These are phyloP conservation scores for Hyposoter didymator DNA, from an alignment of 2,888 invertebrate genomes.

Conservation along the genomic window DNA sequence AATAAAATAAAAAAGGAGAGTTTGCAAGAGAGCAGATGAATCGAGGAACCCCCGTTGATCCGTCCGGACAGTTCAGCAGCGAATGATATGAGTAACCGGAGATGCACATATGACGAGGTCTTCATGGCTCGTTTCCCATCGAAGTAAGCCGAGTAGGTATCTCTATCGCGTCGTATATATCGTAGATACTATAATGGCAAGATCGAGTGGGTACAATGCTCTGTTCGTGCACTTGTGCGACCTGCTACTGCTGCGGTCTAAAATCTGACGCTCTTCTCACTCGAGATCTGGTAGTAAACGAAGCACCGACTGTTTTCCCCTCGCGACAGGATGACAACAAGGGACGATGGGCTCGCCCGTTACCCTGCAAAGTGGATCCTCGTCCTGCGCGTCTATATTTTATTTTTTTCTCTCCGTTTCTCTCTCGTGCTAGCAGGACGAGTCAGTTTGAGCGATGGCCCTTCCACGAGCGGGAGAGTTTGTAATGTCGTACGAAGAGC, in stretches of 20 bases:
- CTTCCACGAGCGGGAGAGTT: slow-evolving; percentile 66
- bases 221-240: slow-evolving; percentile 78
- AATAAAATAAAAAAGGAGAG: slow-evolving; percentile 30
- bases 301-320: slow-evolving; percentile 72
- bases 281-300: slow-evolving; percentile 52
- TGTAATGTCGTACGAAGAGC: slow-evolving; percentile 59
- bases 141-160: slow-evolving; percentile 70
- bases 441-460: slow-evolving; percentile 80
- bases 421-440: slow-evolving; percentile 66
- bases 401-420: slow-evolving; percentile 70
- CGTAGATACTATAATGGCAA: slow-evolving; percentile 69
- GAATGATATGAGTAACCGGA: slow-evolving; percentile 71
- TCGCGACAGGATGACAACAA: slow-evolving; percentile 55
- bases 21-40: slow-evolving; percentile 55
- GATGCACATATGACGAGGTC: slow-evolving; percentile 81
- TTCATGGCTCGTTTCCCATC: slow-evolving; percentile 81
- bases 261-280: slow-evolving; percentile 78
- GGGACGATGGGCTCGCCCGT: slow-evolving; percentile 71
- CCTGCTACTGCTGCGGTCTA: slow-evolving; percentile 76
- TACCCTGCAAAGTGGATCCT: slow-evolving; percentile 74
- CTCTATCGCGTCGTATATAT: slow-evolving; percentile 56
- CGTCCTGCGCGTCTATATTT: slow-evolving; percentile 39
- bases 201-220: slow-evolving; percentile 56
- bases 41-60: slow-evolving; percentile 34
- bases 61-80: slow-evolving; percentile 35